Evolutionary conservation across 1,140 invertebrate genomes (phyloP).

Genomic region (Drosophila leontia): DNA sequence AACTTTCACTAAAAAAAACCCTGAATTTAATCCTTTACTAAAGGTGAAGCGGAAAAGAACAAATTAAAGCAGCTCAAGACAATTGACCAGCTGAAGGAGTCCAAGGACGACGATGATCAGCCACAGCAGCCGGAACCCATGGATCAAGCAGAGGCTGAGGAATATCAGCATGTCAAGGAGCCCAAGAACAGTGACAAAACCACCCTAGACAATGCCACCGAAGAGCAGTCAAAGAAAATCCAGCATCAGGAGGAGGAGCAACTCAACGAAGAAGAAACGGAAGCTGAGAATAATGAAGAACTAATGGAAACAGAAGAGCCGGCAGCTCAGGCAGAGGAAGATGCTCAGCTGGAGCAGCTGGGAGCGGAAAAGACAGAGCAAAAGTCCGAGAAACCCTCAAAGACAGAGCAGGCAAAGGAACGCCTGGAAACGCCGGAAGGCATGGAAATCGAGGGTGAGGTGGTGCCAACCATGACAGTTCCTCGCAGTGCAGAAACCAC

Average conservation of each 20-base stretch:
- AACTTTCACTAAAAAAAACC: neutral
- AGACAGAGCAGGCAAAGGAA: conserved; percentile 85
- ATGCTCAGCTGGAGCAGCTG: conserved; percentile 86
- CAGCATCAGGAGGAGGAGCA: conserved; percentile 87
- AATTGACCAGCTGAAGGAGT: conserved; percentile 85
- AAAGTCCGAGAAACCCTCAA: conserved; percentile 85
- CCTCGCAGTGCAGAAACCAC: conserved; percentile 90
- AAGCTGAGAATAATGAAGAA: conserved; percentile 86
- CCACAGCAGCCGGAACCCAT: conserved; percentile 84
- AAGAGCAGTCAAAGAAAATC: conserved; percentile 92
- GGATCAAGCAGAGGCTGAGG: conserved; percentile 83
- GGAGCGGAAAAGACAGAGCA: conserved; percentile 86
- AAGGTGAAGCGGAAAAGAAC: conserved; percentile 84
- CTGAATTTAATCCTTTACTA: neutral
- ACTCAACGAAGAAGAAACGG: conserved; percentile 86
- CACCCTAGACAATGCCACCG: conserved; percentile 90
- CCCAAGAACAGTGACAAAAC: conserved; percentile 88
- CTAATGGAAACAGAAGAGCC: conserved; percentile 68
- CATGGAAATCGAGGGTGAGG: conserved; percentile 92
- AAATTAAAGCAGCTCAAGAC: conserved; percentile 88
- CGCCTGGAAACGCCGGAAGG: conserved; percentile 79
- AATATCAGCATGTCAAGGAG: conserved; percentile 95
- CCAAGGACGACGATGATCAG: conserved; percentile 86
- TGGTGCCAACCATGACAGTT: conserved; percentile 88
- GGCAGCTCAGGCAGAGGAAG: conserved; percentile 67